phyloP scores from a whole-genome alignment of 2,888 invertebrate species.

The Arge pagana region DNA sequence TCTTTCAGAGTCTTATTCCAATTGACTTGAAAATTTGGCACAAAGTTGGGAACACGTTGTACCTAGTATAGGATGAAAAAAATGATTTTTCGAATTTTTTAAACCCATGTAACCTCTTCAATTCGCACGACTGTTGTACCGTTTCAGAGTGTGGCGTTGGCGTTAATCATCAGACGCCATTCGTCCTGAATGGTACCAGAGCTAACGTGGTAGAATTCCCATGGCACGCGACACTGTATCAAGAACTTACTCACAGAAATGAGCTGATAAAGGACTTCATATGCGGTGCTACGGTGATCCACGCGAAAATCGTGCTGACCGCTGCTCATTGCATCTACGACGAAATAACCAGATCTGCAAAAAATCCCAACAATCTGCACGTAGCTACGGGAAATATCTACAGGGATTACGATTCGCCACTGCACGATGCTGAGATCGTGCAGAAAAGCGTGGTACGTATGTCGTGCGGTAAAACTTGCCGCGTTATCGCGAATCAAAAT shows the following conservation, averaged over 20 bases:
- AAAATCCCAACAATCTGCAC: constrained; percentile 35
- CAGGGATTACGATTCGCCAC: constrained; percentile 43
- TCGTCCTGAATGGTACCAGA: constrained; percentile 43
- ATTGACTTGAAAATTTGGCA: no score
- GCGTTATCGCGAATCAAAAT: no score
- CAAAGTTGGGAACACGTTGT: no score
- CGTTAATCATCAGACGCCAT: constrained; percentile 30
- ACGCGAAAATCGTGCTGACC: constrained; percentile 48
- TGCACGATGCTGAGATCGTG: constrained; percentile 35
- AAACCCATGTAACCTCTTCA: no score
- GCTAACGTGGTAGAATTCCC: constrained; percentile 51
- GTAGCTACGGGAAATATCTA: constrained; percentile 52
- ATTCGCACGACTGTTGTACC: no score
- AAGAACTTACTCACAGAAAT: constrained; percentile 21
- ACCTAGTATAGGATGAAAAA: no score
- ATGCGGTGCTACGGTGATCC: constrained; percentile 55
- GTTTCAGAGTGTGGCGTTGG: constrained; percentile 52
- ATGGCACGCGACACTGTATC: constrained; percentile 55
- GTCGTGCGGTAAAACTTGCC: no score
- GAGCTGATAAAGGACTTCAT: constrained; percentile 47
- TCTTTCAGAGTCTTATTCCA: no score
- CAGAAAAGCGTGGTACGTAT: constrained; percentile 38
- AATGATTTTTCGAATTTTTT: no score
- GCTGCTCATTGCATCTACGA: constrained; percentile 57
- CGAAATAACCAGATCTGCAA: constrained; percentile 30